Base-by-base conservation (phyloP, 53 echinoderm and acorn worm genomes). In the Luidia sarsii region DNA sequence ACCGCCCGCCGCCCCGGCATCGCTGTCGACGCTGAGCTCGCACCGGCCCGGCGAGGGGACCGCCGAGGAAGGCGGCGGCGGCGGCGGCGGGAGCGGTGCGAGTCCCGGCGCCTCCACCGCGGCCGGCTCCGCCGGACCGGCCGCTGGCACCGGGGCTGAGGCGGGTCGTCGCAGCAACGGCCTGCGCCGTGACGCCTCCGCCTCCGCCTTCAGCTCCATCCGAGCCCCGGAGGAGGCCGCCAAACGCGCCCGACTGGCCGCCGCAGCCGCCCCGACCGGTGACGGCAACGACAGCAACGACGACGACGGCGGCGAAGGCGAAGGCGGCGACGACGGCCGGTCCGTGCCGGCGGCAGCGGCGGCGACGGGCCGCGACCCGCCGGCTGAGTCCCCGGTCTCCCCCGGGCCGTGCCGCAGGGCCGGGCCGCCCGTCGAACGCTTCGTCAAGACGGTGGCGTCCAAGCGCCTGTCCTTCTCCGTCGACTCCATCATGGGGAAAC, bases 401-500 rank as follows among this genome's bases (percentile, higher is more conserved):
- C 21, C 54, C 0, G 59, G 48, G 38, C 20, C 27, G 25, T 25
- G 14, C 67, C 29, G 20, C 30, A 39, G 30, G 51, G 38, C 31
- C 31, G 18, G 29, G 35, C 48, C 30, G 10, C n/a, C n/a, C n/a
- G 30, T 41, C 61, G 57, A 66, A 79, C 67, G 68, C 0, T 68
- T 68, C 45, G 23, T 32, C 29, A 82, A 82, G 43, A 45, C 57
- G 29, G n/a, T 33, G 35, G 16, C 65, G 6, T 33, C 68, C 8
- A 55, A 53, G 43, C 59, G 67, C 10, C 51, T 86, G 31, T 75
- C 86, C 28, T 86, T 86, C 33, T 86, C 86, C 1, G 86, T 86
- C 23, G 86, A 86, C 31, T 86, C 79, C 32, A 65, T 86, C 14
- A 65, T 86, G 41, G 86, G 77, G 5, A 75, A 77, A 57, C 50